Base-by-base conservation (phyloP, 2,888 invertebrate species). In the Drosophila peninsularis region DNA sequence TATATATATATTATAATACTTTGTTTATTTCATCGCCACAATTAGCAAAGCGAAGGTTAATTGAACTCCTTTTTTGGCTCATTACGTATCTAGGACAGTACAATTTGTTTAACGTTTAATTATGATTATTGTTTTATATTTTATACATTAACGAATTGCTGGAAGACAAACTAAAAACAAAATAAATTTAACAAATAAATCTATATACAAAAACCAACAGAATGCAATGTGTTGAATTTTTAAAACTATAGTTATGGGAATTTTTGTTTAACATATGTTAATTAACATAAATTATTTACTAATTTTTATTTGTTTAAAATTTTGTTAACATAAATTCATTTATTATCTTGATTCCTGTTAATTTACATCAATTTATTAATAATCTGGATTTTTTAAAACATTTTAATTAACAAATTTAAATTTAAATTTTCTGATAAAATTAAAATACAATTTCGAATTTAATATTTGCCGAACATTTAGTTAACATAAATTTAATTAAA, bases 91-190 rank as follows among this genome's bases (percentile, higher is more conserved):
- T 73, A 83, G 77, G 52, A 67, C 71, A 83, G 83, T 85, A 83
- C 83, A 85, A 82, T 74, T 81, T 83, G 80, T 85, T 82, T 83
- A 71, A 72, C 62, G 61, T 67, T 75, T 82, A 67, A 71, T 77
- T 81, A 78, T 66, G 37, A 80, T 84, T 77, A 75, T 84, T 84
- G 79, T 85, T 83, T 77, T 60, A 67, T 79, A 56, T 75, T 82
- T 73, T 75, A 67, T 69, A 74, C 69, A 66, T 68, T 71, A 68
- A 68, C 71, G 62, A 71, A 76, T 69, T 62, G 60, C 76, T 82
- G 82, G 84, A 84, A 71, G 74, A 82, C 70, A 81, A 72, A 66
- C 36, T 60, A 84, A 66, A 77, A 71, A 62, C 57, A 56, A 68
- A 65, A 58, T 61, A 65, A 75, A 78, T 75, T 79, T 80, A 82